These are phyloP conservation scores for Peromyscus melanophrys DNA, from an alignment of 2,797 vertebrate species.

Conservation along the genomic window DNA sequence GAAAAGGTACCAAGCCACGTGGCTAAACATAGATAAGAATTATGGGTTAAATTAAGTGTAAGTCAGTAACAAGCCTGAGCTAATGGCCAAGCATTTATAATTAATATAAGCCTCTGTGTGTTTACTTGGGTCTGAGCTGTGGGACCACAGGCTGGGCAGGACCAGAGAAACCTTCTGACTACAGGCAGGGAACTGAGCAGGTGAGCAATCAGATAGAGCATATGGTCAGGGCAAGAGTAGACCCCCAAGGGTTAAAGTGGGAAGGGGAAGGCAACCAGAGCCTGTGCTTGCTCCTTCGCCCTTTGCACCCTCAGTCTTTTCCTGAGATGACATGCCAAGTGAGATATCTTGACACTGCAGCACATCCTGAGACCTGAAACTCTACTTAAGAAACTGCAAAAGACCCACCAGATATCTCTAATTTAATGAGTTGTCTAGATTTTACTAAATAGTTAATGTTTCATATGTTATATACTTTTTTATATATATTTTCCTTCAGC, in stretches of 20 bases:
- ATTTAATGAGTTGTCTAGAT: slow-evolving; percentile 26
- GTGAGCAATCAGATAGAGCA: neutral
- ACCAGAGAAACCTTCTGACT: too few species aligned
- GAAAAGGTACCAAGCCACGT: too few species aligned
- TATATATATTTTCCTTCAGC: neutral
- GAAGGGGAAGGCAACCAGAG: neutral
- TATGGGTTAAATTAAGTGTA: too few species aligned
- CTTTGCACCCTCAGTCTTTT: neutral
- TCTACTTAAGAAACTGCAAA: neutral
- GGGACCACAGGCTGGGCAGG: too few species aligned
- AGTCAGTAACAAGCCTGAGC: too few species aligned
- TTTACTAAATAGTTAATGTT: slow-evolving; percentile 6
- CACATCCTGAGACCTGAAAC: slow-evolving; percentile 20
- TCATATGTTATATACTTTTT: neutral
- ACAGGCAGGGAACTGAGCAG: neutral
- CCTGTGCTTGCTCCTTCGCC: neutral
- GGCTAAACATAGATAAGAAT: too few species aligned
- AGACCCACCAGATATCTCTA: neutral
- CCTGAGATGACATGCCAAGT: neutral
- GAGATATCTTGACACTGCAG: neutral
- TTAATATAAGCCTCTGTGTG: too few species aligned
- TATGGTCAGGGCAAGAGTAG: neutral
- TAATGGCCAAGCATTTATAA: too few species aligned
- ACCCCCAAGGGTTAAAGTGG: neutral
- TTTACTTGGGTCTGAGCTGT: too few species aligned